A percentile compares a stretch with the other conserved stretches of the same genome.
These are phyloP conservation scores for Aurelia sp. DNA, from an alignment of 30 jellyfish, hydroid and myxozoan genomes.

Conservation along the genomic window DNA sequence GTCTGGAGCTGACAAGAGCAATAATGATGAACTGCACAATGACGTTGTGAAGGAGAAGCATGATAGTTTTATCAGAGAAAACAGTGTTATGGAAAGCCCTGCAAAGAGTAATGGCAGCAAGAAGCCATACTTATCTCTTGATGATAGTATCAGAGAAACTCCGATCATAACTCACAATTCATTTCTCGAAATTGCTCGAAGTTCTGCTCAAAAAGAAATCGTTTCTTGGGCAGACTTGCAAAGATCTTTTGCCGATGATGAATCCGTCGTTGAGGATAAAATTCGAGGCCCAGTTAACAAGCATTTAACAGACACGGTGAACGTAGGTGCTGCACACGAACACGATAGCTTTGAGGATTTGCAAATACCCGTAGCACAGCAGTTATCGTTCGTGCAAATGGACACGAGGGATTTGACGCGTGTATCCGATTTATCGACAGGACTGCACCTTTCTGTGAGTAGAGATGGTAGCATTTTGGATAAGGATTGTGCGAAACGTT, in stretches of 20 bases:
- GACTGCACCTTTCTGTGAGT: background rate
- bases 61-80: background rate
- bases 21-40: background rate
- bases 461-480: background rate
- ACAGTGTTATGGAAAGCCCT: background rate
- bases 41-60: background rate
- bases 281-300: background rate
- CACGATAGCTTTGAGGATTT: conserved; percentile 46
- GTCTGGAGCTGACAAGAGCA: background rate
- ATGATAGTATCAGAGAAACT: background rate
- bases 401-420: conserved; percentile 53
- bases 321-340: background rate
- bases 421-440: background rate
- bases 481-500: background rate
- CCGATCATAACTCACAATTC: conserved; percentile 7
- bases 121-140: background rate
- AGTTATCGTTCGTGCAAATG: conserved; percentile 54
- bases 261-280: background rate
- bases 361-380: conserved; percentile 60
- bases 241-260: background rate
- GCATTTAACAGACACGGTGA: background rate
- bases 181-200: conserved; percentile 43
- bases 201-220: conserved; percentile 50
- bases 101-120: background rate
- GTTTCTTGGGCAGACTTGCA: conserved; percentile 52